Conservation (phyloP, 2,888 invertebrate species). For the Holacanthella duospinosa region DNA sequence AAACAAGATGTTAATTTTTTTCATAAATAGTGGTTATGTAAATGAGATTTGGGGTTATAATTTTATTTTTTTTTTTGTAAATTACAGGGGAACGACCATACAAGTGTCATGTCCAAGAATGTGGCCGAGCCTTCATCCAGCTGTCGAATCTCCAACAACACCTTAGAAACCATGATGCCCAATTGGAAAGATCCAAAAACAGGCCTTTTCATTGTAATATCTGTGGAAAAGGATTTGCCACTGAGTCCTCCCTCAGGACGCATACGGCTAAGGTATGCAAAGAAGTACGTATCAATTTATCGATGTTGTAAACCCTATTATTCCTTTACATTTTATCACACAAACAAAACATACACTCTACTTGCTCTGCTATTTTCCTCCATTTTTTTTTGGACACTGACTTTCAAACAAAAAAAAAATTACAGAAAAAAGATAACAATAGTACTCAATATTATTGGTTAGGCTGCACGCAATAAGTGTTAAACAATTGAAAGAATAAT, state of each 20-base stretch:
- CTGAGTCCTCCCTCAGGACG: conserved; percentile 86
- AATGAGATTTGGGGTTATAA: no score
- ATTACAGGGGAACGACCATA: conserved; percentile 86
- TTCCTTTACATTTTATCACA: background rate
- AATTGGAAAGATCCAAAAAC: conserved; percentile 87
- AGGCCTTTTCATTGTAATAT: conserved; percentile 91
- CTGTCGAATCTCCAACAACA: conserved; percentile 93
- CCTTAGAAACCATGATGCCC: conserved; percentile 88
- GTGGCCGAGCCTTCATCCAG: conserved; percentile 92
- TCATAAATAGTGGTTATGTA: no score
- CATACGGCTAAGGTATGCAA: conserved; percentile 84
- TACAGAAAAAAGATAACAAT: no score
- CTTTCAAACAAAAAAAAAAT: no score
- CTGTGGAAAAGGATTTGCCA: conserved; percentile 92
- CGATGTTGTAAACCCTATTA: conserved; percentile 16
- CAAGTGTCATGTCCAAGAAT: conserved; percentile 90
- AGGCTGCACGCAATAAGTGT: no score
- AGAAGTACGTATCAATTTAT: conserved; percentile 31
- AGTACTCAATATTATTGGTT: no score
- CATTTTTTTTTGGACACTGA: no score
- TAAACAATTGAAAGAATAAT: no score
- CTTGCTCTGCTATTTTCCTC: background rate
- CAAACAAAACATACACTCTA: background rate
- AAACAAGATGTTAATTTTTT: no score
- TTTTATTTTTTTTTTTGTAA: conserved; percentile 4